Base-by-base conservation (phyloP, 2,113 vertebrate genomes). In the Ammodramus savannarum region DNA sequence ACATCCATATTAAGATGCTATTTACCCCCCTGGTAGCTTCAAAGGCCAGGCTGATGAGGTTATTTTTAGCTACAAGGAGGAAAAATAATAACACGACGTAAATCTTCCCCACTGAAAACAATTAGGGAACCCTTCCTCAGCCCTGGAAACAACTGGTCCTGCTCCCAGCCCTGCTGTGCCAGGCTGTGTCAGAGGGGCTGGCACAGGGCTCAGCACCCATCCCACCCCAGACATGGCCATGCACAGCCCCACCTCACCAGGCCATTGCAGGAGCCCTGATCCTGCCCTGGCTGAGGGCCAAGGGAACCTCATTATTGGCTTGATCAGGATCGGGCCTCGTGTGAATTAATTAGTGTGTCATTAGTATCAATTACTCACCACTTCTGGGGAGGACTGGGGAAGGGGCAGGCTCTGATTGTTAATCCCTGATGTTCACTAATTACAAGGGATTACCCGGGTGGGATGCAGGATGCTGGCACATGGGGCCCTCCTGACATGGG, bases 21-120 rank as follows among this genome's bases (percentile, higher is more conserved):
- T 96, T 96, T 96, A 92, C 96, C 91, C 93, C 92, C 95, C 91
- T 71, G 46, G 78, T 85, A 89, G 76, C 87, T 97, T 94, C 91
- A 94, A 97, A 97, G 91, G 89, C 93, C 87, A 87, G 94, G 91
- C 87, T 96, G 97, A 97, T 97, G 77, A 95, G 77, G 88, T 93
- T 96, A 97, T 96, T 97, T 97, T 97, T 96, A 97, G 94, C 79
- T 74, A 79, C 0, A 1, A 81, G 72, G 39, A 96, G 61, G 74
- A 89, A 95, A 93, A 95, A 93, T 75, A 90, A 52, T 66, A 91
- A 16, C 38, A 46, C 55, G 65, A 38, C 5, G 29, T 78, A 92
- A 92, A 96, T 78, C 62, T 68, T 87, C 11, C 49, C 39, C 44
- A 23, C 79, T 26, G 44, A 72, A 96, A 94, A 93, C 84, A 88